A percentile compares a stretch with the other conserved stretches of the same genome.
These are phyloP conservation scores for Hipparchia semele DNA, from an alignment of 2,888 invertebrate species.

Conservation along the genomic window DNA sequence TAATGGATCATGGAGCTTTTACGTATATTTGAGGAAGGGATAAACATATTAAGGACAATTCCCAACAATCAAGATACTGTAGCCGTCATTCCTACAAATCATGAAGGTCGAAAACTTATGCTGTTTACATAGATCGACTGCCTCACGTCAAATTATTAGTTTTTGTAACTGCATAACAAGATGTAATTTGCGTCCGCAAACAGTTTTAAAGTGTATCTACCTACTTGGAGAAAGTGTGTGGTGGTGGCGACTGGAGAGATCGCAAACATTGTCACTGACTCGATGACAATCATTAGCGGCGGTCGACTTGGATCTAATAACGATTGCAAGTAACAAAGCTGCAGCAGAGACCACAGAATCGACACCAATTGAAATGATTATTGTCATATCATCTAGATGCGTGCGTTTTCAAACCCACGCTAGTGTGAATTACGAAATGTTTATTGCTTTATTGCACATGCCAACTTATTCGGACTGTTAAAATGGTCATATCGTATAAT, in stretches of 20 bases:
- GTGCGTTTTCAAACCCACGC: slow-evolving; percentile 32
- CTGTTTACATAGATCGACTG: not conserved
- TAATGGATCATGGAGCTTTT: too few relatives aligned
- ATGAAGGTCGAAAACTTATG: too few relatives aligned
- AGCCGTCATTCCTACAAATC: too few relatives aligned
- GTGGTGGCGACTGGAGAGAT: slow-evolving; percentile 41
- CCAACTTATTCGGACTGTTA: slow-evolving; percentile 42
- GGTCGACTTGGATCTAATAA: slow-evolving; percentile 18
- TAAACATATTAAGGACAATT: too few relatives aligned
- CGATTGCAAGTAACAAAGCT: slow-evolving; percentile 26
- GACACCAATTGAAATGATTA: slow-evolving; percentile 37
- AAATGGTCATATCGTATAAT: slow-evolving; percentile 38
- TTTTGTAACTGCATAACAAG: slow-evolving; percentile 16
- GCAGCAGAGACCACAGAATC: slow-evolving; percentile 27
- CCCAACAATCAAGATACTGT: too few relatives aligned
- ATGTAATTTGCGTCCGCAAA: slow-evolving; percentile 20
- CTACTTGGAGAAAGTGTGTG: slow-evolving; percentile 53
- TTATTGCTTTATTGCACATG: slow-evolving; percentile 39
- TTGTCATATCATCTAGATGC: slow-evolving; percentile 28
- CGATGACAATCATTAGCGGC: slow-evolving; percentile 28
- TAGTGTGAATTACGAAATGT: slow-evolving; percentile 33
- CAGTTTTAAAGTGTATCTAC: slow-evolving; percentile 32
- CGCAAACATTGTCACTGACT: slow-evolving; percentile 39
- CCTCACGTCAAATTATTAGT: slow-evolving; percentile 1
- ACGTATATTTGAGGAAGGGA: too few relatives aligned